These are phyloP conservation scores for Lepidostoma basale DNA, from an alignment of 1,140 invertebrate genomes.

Conservation along the genomic window DNA sequence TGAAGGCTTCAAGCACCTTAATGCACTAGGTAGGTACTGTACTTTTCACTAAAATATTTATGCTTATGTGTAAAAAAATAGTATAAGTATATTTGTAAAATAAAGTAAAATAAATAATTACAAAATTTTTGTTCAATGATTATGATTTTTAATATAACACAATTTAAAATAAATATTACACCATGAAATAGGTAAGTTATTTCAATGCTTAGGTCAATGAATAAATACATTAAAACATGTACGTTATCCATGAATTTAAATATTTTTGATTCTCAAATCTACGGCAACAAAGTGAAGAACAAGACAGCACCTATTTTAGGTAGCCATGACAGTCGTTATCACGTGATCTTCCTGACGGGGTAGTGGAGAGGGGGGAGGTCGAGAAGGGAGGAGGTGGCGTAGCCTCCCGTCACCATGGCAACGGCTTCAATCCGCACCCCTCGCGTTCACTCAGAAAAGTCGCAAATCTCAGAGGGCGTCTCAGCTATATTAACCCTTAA, in stretches of 20 bases:
- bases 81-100: conserved; percentile 44
- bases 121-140: conserved; percentile 42
- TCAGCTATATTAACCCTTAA: conserved; percentile 41
- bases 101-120: conserved; percentile 42
- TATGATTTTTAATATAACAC: too few species aligned
- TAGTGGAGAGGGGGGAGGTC: not conserved
- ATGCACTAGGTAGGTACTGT: conserved; percentile 3
- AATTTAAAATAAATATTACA: too few species aligned
- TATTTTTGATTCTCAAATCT: too few species aligned
- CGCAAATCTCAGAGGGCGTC: conserved; percentile 15
- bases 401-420: conserved; percentile 37
- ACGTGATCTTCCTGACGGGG: conserved; percentile 33
- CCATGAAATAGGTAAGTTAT: too few species aligned
- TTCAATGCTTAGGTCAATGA: too few species aligned
- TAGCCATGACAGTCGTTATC: conserved; percentile 45
- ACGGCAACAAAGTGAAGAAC: too few species aligned
- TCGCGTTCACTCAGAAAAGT: not conserved
- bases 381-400: too few species aligned
- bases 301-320: conserved; percentile 19
- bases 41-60: conserved; percentile 18
- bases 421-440: conserved; percentile 38
- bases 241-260: too few species aligned
- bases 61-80: conserved; percentile 21
- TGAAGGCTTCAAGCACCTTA: not conserved
- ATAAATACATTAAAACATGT: too few species aligned